A percentile compares a stretch with the other conserved stretches of the same genome.
These are phyloP conservation scores for Mactra quadrangularis DNA, from an alignment of 1,140 invertebrate species.

Conservation along the genomic window DNA sequence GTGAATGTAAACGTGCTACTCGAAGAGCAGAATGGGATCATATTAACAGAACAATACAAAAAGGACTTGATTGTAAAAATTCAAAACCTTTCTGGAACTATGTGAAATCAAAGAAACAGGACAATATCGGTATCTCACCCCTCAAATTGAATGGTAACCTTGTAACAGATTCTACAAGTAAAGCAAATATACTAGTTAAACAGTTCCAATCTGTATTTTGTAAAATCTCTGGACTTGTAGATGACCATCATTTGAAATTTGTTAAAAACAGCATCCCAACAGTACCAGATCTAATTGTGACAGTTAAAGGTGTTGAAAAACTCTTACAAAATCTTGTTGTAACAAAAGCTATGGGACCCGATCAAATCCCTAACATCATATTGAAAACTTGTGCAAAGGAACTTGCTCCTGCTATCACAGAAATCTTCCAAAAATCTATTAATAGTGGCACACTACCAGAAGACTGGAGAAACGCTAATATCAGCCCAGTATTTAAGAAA, in stretches of 20 bases:
- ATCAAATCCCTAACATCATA: conserved; percentile 27
- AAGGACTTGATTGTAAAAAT: neutral
- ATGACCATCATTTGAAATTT: neutral
- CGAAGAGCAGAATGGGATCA: conserved; percentile 22
- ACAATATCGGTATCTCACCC: conserved; percentile 18
- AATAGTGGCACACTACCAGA: neutral
- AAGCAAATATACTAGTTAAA: conserved; percentile 14
- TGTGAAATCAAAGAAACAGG: no score
- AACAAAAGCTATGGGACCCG: conserved; percentile 21
- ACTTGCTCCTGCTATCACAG: neutral
- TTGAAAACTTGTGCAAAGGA: conserved; percentile 14
- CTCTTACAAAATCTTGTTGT: neutral
- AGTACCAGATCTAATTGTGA: neutral
- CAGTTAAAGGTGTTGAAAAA: conserved; percentile 12
- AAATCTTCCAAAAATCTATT: conserved; percentile 21
- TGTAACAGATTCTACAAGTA: neutral
- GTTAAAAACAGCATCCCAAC: neutral
- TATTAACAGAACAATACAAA: conserved; percentile 2
- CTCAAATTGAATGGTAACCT: neutral
- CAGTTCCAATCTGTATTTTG: conserved; percentile 61
- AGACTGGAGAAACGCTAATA: no score
- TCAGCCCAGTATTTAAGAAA: no score
- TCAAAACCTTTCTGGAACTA: no score
- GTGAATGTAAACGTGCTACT: neutral
- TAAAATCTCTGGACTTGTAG: neutral